Base-by-base conservation (phyloP, 92 coral and sea anemone species). In the Desmophyllum pertusum region DNA sequence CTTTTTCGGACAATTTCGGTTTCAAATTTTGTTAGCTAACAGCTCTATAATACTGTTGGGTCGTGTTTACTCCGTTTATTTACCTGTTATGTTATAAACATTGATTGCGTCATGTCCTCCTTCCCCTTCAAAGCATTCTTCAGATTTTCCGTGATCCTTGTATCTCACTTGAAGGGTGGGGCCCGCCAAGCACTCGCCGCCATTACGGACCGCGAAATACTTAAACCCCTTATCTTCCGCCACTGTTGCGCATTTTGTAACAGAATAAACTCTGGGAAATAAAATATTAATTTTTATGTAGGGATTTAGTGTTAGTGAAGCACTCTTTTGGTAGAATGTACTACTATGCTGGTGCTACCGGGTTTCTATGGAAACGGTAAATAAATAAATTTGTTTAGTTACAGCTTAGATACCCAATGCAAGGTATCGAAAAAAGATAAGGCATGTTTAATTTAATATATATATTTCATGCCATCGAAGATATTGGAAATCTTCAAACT, bases 111-210 rank as follows among this genome's bases (percentile, higher is more conserved):
- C 91, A 23, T 66, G 91, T 4, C 95, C 96, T 11, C 99, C 99
- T 81, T 94, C 93, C 2, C 98, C 96, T 15, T 71, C 85, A 40
- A 36, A 46, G 80, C 99, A 96, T 84, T 91, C 92, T 3, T 59
- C 77, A 1, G 99, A 96, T 38, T 35, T 70, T 27, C 96, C 98
- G 36, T 84, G 63, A 15, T 43, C 79, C 57, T 73, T 89, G 75
- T 86, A 85, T 25, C 76, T 80, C 19, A 40, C 43, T 27, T 64
- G 55, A 43, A 81, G 81, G 23, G 83, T 53, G 40, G 52, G 74
- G 29, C 90, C 87, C 29, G 95, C 91, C 29, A 94, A 64, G 72
- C 99, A 96, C 75, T 96, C 99, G 15, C 98, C 98, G n/a, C 93
- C 93, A 76, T 92, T 88, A 38, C 94, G 94, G 42, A 96, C 73